Percentiles rank a stretch among this genome's conserved stretches.
These are phyloP conservation scores for Sipha maydis DNA, from an alignment of 2,888 invertebrate genomes.

Conservation along the genomic window DNA sequence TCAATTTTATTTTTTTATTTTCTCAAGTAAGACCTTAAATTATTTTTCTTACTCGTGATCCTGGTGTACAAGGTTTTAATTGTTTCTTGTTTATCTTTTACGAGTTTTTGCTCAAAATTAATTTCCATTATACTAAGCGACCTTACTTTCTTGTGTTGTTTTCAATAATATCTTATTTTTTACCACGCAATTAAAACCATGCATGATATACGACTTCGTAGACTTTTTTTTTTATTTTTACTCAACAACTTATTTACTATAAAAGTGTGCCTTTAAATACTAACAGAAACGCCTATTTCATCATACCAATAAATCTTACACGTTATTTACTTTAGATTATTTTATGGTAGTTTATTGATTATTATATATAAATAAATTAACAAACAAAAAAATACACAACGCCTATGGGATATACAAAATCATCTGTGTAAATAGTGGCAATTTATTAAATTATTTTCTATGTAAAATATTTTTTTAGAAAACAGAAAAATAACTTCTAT, in stretches of 20 bases:
- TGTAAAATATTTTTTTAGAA: neutral
- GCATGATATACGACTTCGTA: neutral
- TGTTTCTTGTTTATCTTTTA: constrained; percentile 12
- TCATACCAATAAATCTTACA: neutral
- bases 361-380: constrained; percentile 3
- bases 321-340: constrained; percentile 11
- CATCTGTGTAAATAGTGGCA: neutral
- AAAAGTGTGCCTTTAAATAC: neutral
- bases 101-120: neutral
- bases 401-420: neutral
- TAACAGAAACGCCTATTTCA: neutral
- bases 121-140: neutral
- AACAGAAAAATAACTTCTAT: neutral
- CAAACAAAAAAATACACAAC: neutral
- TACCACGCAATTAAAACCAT: neutral
- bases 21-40: neutral
- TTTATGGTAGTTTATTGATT: neutral
- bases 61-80: constrained; percentile 18
- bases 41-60: neutral
- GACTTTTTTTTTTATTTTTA: constrained; percentile 20
- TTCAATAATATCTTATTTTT: neutral
- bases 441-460: neutral
- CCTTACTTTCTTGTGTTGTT: constrained; percentile 18
- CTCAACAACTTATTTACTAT: neutral
- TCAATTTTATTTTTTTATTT: neutral